Conservation (phyloP, 2,797 vertebrate genomes). For the Coregonus ussuriensis region DNA sequence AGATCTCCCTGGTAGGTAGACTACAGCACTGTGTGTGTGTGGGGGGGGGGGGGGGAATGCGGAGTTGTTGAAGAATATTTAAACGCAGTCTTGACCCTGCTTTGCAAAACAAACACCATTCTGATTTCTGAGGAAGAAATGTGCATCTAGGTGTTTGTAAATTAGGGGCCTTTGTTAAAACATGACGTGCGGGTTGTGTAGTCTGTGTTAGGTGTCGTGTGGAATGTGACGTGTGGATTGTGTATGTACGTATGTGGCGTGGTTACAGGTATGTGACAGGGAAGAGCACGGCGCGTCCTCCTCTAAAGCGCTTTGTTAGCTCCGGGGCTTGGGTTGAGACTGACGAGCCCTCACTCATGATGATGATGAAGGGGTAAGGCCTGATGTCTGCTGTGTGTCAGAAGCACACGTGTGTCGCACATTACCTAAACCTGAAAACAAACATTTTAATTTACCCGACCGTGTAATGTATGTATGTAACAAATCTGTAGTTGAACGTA, state of each 20-base stretch:
- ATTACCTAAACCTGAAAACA: not conserved
- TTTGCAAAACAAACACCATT: not conserved
- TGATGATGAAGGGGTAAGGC: constrained; percentile 86
- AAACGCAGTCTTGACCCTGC: not conserved
- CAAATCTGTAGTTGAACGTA: not conserved
- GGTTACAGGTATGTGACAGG: constrained; percentile 80
- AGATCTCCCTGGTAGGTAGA: constrained; percentile 85
- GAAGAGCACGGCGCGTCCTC: constrained; percentile 81
- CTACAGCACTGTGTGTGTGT: not conserved
- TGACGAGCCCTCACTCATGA: constrained; percentile 76
- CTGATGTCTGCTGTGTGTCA: not conserved
- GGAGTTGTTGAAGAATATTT: not conserved
- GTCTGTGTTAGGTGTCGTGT: not conserved
- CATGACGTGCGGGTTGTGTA: not conserved
- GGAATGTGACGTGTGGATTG: not conserved
- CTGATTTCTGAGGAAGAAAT: not conserved
- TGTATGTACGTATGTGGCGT: constrained; percentile 30
- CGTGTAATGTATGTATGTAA: constrained; percentile 10
- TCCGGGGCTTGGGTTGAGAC: constrained; percentile 86
- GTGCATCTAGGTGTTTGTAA: not conserved
- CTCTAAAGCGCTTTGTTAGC: constrained; percentile 88
- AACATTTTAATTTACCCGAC: constrained; percentile 22
- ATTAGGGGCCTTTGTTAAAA: not conserved
- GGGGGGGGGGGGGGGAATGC: too few relatives aligned
- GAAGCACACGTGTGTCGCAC: not conserved